Percentiles rank a stretch among this genome's conserved stretches.
Conservation (phyloP, 2,888 invertebrate genomes). For the Heteromyza rotundicornis region DNA sequence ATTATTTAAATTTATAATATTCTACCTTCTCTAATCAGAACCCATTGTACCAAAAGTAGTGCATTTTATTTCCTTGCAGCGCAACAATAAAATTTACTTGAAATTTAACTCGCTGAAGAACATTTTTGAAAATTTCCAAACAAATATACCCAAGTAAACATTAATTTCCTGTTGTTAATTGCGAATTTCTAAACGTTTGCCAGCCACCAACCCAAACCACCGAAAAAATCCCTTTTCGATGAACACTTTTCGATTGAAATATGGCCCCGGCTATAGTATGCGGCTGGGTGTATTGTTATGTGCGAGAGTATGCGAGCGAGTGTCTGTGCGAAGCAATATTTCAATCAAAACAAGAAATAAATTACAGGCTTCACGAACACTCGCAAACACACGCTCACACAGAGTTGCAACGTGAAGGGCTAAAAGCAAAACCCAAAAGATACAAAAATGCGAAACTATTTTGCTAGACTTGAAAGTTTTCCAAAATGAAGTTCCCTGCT, state of each 20-base stretch:
- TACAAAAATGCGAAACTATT: background rate
- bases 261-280: slow-evolving; percentile 10
- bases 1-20: no score
- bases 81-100: no score
- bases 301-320: slow-evolving; percentile 25
- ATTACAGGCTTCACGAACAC: slow-evolving; percentile 27
- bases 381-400: slow-evolving; percentile 1
- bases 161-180: slow-evolving; percentile 51
- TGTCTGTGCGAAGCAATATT: slow-evolving; percentile 44
- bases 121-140: no score
- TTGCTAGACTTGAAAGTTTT: slow-evolving; percentile 11
- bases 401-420: no score
- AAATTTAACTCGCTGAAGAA: no score
- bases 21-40: no score
- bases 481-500: slow-evolving; percentile 17
- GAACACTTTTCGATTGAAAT: slow-evolving; percentile 15
- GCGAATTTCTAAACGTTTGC: slow-evolving; percentile 43
- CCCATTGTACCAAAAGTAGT: no score
- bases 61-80: no score
- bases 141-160: no score
- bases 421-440: no score
- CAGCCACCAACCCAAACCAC: no score
- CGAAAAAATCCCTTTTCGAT: slow-evolving; percentile 17
- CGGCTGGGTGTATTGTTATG: slow-evolving; percentile 35
- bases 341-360: slow-evolving; percentile 49